phyloP scores from a whole-genome alignment of 2,797 vertebrate species.

The Sternotherus odoratus region DNA sequence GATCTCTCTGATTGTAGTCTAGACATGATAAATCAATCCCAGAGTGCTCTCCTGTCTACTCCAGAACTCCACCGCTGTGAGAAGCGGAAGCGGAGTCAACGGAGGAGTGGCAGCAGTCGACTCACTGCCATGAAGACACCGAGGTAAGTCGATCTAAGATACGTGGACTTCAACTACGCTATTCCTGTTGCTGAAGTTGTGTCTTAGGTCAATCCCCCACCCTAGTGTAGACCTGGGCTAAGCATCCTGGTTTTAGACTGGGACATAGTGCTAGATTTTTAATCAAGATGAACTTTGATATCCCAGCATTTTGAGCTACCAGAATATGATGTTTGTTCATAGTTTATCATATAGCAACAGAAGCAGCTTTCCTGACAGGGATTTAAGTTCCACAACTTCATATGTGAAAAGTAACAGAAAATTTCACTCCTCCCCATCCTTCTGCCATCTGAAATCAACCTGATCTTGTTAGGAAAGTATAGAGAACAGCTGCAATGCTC shows the following conservation, averaged over 20 bases:
- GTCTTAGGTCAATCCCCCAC: no score
- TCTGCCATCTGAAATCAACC: not conserved
- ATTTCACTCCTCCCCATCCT: not conserved
- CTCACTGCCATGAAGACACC: no score
- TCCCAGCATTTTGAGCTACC: not conserved
- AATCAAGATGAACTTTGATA: not conserved
- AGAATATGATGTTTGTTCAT: not conserved
- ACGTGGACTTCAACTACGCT: no score
- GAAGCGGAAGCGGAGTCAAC: no score
- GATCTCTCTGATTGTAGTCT: no score
- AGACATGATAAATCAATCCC: no score
- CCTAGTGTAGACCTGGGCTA: not conserved
- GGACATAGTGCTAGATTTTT: rapidly evolving
- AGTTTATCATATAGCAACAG: not conserved
- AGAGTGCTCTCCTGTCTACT: no score
- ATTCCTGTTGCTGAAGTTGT: no score
- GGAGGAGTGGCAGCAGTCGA: no score
- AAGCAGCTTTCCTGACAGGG: not conserved
- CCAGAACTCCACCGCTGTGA: no score
- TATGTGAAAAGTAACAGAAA: not conserved
- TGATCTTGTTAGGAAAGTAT: not conserved
- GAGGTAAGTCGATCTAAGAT: no score
- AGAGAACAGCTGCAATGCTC: not conserved
- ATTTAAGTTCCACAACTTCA: not conserved
- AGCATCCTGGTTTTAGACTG: not conserved